phyloP scores from a whole-genome alignment of 2,113 vertebrate species.

The Brachypodius melanocephalos region DNA sequence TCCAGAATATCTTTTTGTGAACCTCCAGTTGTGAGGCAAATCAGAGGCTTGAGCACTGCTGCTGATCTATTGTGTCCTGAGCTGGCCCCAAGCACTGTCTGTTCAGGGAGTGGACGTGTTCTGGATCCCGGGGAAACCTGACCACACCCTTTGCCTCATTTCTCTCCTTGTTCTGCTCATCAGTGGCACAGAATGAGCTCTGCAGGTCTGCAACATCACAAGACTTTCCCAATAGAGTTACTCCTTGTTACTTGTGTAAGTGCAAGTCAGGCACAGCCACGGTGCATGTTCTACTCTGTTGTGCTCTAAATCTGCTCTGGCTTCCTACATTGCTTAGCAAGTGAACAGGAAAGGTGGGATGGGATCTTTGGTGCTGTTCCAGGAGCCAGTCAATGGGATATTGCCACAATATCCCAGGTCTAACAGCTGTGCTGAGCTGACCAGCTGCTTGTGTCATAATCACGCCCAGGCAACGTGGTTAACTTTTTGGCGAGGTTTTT shows the following conservation, averaged over 20 bases:
- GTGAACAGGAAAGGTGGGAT: background rate
- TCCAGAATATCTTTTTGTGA: background rate
- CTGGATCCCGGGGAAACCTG: background rate
- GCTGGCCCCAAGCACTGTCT: no score
- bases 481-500: background rate
- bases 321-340: background rate
- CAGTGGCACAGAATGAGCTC: background rate
- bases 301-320: background rate
- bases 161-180: background rate
- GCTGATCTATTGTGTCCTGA: background rate
- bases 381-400: background rate
- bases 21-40: background rate
- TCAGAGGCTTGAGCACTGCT: background rate
- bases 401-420: background rate
- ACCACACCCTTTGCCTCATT: background rate
- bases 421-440: background rate
- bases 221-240: background rate
- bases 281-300: background rate
- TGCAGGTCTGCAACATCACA: background rate
- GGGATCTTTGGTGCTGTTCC: background rate
- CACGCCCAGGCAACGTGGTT: fast-evolving
- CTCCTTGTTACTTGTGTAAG: background rate
- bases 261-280: background rate
- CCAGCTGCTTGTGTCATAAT: background rate
- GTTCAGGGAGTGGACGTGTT: background rate